These are phyloP conservation scores for Limanda limanda DNA, from an alignment of 2,113 vertebrate species.

Conservation along the genomic window DNA sequence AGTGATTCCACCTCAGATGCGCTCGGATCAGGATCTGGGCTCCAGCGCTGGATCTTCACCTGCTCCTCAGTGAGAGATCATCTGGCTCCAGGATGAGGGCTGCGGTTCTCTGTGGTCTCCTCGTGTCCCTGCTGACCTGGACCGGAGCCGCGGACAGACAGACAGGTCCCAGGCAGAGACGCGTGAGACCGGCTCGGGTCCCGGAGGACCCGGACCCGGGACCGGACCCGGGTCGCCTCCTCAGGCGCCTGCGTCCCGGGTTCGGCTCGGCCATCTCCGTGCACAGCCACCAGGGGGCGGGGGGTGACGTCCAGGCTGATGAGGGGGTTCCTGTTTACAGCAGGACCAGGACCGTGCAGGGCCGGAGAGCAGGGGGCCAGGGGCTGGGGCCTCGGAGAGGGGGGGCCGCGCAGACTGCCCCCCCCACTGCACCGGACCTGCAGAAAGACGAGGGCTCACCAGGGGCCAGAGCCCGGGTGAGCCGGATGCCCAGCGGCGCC, in stretches of 20 bases:
- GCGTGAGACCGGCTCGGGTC: conserved; percentile 32
- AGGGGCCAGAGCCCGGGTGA: conserved; percentile 77
- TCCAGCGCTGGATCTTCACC: conserved; percentile 40
- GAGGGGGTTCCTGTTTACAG: conserved; percentile 26
- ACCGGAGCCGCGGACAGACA: conserved; percentile 75
- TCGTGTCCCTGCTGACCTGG: conserved; percentile 83
- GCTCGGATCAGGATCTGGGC: conserved; percentile 35
- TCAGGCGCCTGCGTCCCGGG: conserved; percentile 41
- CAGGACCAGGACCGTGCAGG: conserved; percentile 21
- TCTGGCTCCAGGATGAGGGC: conserved; percentile 67
- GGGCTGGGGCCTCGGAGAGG: conserved; percentile 63
- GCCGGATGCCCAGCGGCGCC: conserved; percentile 86
- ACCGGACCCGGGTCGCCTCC: conserved; percentile 19
- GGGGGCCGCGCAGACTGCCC: conserved; percentile 44
- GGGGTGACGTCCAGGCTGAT: conserved; percentile 65
- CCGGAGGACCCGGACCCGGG: conserved; percentile 19
- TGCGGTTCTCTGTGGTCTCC: conserved; percentile 75
- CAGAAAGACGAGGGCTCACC: conserved; percentile 85
- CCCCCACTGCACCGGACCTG: conserved; percentile 70
- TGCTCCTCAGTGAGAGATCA: conserved; percentile 1
- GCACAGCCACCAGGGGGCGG: conserved; percentile 34
- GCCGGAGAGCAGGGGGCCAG: conserved; percentile 25
- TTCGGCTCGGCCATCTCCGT: conserved; percentile 67
- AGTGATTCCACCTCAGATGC: conserved; percentile 50
- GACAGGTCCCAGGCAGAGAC: conserved; percentile 28